Base-by-base conservation (phyloP, 23 tunicate genomes). In the Styela clava region DNA sequence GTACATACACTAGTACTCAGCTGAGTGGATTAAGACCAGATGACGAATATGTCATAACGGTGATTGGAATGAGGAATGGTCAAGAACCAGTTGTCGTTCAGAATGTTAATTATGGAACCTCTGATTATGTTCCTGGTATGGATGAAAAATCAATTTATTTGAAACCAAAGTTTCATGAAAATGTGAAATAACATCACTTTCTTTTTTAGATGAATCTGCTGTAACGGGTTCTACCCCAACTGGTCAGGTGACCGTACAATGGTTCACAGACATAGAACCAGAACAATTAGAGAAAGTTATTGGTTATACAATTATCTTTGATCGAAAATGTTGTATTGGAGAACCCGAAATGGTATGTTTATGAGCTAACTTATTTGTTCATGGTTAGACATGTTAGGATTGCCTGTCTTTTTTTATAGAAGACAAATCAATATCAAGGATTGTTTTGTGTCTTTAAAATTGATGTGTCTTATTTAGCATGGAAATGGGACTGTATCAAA, bases 241-340 rank as follows among this genome's bases (percentile, higher is more conserved):
- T 9, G 81, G 81, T 16, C 63, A 44, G 27, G 1, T 44, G 18
- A 26, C 32, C 0, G n/a, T 76, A 51, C 81, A 24, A 52, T 76
- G 81, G 81, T 16, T 44, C 9, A 52, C 63, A 0, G 2, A 67
- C 24, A 27, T 27, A 18, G 65, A 76, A 23, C 29, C 81, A 5
- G 64, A 76, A n/a, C 22, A 22, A 21, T 27, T 33, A 21, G 65
- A 22, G 18, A 28, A 44, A 24, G 37, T 76, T 1, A 76, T 76
- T 64, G 81, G 81, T 22, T 76, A 76, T 56, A 76, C 25, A 76
- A 29, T 76, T 21, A 76, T 76, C 23, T 76, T 33, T 56, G 81
- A 76, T 25, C 81, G 81, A 44, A 76, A 76, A 52, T 76, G 81
- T 29, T 76, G 81, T 24, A 22, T 76, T 22, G 81, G 81, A 23